Evolutionary conservation across 2,113 vertebrate genomes (phyloP).

Genomic region (Phoxinus phoxinus): DNA sequence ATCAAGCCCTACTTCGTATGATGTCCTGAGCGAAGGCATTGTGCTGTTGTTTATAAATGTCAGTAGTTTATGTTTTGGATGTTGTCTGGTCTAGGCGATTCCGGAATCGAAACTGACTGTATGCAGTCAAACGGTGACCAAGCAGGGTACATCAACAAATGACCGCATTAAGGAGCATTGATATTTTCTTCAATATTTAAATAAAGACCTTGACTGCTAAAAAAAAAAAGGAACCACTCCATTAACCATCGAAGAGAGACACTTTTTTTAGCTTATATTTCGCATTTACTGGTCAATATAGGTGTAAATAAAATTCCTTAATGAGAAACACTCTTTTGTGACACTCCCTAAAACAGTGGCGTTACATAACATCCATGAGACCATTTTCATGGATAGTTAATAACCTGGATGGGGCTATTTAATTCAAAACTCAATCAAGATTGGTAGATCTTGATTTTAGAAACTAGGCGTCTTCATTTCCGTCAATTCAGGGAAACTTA

Average conservation of each 20-base stretch:
- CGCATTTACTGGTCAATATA: background rate
- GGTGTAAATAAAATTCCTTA: background rate
- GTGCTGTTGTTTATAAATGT: background rate
- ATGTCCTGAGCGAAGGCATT: conserved; percentile 65
- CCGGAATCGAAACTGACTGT: conserved; percentile 6
- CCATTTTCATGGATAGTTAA: background rate
- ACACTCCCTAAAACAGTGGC: conserved; percentile 10
- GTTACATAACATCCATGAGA: conserved; percentile 10
- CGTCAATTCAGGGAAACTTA: background rate
- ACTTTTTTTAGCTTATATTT: background rate
- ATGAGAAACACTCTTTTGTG: conserved; percentile 5
- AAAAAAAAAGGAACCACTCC: background rate
- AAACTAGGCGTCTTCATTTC: background rate
- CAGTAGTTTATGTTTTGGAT: background rate
- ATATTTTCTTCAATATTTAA: background rate
- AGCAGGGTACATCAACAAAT: background rate
- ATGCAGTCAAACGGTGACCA: background rate
- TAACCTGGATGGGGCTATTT: background rate
- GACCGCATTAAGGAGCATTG: background rate
- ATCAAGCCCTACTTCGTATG: conserved; percentile 70
- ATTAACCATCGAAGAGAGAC: background rate
- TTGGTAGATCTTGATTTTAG: background rate
- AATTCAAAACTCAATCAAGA: background rate
- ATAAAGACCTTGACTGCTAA: no score
- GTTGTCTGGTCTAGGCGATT: background rate